Evolutionary conservation across 2,113 vertebrate species (phyloP).

Genomic region (Eupsittula cactorum): DNA sequence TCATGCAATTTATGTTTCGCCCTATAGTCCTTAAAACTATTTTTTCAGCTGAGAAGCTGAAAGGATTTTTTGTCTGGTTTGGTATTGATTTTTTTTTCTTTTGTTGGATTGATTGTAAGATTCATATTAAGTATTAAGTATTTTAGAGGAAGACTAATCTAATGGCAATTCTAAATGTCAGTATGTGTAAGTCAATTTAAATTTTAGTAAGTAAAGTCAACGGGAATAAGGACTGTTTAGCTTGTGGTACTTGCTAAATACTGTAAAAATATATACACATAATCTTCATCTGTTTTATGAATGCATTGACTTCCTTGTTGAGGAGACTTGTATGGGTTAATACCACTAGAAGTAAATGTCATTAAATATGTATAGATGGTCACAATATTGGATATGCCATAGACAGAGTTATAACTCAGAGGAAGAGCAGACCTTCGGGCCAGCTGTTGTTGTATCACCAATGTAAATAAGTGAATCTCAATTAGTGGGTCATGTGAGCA

Average conservation of each 20-base stretch:
- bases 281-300: background rate
- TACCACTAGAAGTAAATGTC: background rate
- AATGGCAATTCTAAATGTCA: background rate
- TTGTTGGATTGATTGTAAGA: background rate
- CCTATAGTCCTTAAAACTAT: background rate
- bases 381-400: background rate
- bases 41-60: background rate
- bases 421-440: background rate
- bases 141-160: background rate
- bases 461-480: background rate
- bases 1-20: background rate
- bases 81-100: background rate
- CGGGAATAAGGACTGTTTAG: background rate
- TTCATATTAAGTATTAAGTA: background rate
- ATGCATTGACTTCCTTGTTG: background rate
- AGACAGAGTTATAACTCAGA: background rate
- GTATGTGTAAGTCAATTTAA: background rate
- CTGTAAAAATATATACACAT: background rate
- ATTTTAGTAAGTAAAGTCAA: background rate
- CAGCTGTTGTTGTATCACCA: background rate
- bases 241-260: background rate
- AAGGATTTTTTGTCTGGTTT: background rate
- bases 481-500: background rate
- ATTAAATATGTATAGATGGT: background rate
- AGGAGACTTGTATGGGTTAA: background rate